Percentiles rank a stretch among this genome's conserved stretches.
phyloP scores from a whole-genome alignment of 23 tunicate genomes.

The Styela clava region DNA sequence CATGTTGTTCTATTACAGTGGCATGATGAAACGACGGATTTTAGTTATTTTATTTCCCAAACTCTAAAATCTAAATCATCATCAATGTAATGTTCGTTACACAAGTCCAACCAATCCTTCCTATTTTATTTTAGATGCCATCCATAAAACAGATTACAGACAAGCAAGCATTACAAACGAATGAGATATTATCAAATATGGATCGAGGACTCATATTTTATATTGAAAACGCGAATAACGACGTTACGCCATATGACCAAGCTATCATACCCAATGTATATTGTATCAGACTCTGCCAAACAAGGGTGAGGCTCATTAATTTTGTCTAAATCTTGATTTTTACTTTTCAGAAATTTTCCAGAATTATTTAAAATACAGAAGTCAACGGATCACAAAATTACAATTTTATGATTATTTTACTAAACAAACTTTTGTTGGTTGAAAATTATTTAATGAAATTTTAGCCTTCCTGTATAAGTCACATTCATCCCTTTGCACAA shows the following conservation, averaged over 20 bases:
- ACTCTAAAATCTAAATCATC: no score
- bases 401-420: neutral
- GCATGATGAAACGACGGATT: no score
- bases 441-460: no score
- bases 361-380: no score
- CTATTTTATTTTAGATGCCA: slow-evolving; percentile 30
- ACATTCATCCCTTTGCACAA: no score
- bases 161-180: slow-evolving; percentile 9
- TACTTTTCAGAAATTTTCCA: no score
- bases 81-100: no score
- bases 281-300: slow-evolving; percentile 76
- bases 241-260: neutral
- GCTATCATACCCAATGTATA: slow-evolving; percentile 60
- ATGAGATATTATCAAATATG: slow-evolving; percentile 58
- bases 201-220: slow-evolving; percentile 68
- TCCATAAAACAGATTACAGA: neutral
- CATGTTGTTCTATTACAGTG: no score
- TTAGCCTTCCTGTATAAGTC: no score
- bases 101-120: no score
- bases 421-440: neutral
- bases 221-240: slow-evolving; percentile 17
- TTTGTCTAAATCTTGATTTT: neutral
- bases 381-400: no score
- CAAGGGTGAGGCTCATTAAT: slow-evolving; percentile 45
- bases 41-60: no score